phyloP scores from a whole-genome alignment of 2,797 vertebrate genomes.

The Gallinago stenura region DNA sequence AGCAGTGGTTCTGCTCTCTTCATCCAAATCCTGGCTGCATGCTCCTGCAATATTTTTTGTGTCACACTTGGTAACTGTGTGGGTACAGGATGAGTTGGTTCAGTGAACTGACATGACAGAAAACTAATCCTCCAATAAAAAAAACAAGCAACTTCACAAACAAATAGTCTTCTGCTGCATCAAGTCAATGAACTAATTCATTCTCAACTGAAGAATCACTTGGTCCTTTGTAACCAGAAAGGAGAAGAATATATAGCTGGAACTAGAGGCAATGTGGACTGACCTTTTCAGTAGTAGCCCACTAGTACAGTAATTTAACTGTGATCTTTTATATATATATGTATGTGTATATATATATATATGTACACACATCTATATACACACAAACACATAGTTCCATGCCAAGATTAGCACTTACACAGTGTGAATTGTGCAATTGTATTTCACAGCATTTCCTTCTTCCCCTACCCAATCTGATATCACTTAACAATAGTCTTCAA shows the following conservation, averaged over 20 bases:
- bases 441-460: conserved; percentile 11
- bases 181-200: conserved; percentile 51
- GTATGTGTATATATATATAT: background rate
- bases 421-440: background rate
- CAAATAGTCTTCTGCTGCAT: background rate
- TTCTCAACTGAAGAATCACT: background rate
- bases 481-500: background rate
- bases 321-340: background rate
- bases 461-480: background rate
- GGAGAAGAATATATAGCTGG: background rate
- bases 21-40: background rate
- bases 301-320: background rate
- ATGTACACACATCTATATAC: fast-evolving
- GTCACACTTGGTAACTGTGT: background rate
- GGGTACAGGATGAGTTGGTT: background rate
- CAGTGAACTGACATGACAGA: background rate
- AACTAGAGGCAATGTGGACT: background rate
- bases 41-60: background rate
- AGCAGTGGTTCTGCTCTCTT: background rate
- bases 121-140: conserved; percentile 10
- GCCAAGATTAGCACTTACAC: background rate
- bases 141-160: background rate
- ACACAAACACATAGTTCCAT: background rate
- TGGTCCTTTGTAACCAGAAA: background rate
- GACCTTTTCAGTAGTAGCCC: background rate